Evolutionary conservation across 2,888 invertebrate genomes (phyloP), one percentile per base, ranked within the genome.

Genomic region (Gryllus longicercus): DNA sequence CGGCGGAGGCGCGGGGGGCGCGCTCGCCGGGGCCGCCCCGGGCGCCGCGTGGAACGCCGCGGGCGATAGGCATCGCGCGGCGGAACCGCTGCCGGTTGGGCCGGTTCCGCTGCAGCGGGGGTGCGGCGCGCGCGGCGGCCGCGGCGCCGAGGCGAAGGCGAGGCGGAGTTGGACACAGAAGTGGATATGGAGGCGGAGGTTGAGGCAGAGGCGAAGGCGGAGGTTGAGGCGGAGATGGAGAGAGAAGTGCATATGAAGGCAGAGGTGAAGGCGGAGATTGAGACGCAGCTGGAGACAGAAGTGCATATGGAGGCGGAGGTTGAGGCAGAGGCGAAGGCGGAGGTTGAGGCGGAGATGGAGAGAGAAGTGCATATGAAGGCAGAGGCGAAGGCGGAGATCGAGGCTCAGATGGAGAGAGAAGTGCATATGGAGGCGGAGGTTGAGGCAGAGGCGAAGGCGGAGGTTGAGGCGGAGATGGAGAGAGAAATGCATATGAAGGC

Each of bases 41-140:
- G 63, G 63, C 63, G 63, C 18, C 63, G 63, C 18, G 63, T 63
- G 63, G 63, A 63, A 63, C 63, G 63, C 63, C 63, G 63, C 18
- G 63, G 63, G 63, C 10, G 63, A 63, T 63, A 63, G 4, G 63
- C 63, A 63, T 63, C 63, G 63, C 63, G 5, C 14, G 63, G 4
- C 63, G 63, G 63, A 63, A 63, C 63, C 63, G 63, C 63, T 63
- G 63, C 63, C 63, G 63, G 63, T 63, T 63, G 4, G 63, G 63
- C 63, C 63, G 63, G 63, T 63, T 63, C 63, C 63, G 16, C 5
- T 63, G 63, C 14, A 63, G 63, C 63, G 63, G 63, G 4, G 18
- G 63, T 4, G 63, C 63, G 63, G 63, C 18, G 63, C 63, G 63
- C 63, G 63, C 16, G 63, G 18, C 63, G 63, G 63, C 10, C 16